These are phyloP conservation scores for Sphenodon punctatus DNA, from an alignment of 2,797 vertebrate species.

Conservation along the genomic window DNA sequence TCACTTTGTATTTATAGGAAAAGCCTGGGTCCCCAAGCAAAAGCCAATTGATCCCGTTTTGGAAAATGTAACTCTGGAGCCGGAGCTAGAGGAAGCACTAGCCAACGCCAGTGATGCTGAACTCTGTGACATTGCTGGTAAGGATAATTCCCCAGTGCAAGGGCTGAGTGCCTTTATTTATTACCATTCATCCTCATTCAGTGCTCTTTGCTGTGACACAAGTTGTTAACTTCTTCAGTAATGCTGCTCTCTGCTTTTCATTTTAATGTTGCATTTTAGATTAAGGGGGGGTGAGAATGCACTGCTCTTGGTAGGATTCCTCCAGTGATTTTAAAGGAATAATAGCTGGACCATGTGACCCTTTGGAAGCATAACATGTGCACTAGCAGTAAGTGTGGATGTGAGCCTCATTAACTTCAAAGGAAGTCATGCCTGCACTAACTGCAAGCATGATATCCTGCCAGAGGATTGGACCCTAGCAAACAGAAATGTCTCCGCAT, in stretches of 20 bases:
- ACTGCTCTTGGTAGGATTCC: background rate
- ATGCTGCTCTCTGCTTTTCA: background rate
- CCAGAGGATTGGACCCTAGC: too few relatives aligned
- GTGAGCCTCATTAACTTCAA: too few relatives aligned
- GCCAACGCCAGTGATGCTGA: constrained; percentile 93
- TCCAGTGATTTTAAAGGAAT: background rate
- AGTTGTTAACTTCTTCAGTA: background rate
- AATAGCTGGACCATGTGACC: too few relatives aligned
- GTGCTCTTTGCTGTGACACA: background rate
- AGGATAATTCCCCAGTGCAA: background rate
- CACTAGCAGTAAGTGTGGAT: too few relatives aligned
- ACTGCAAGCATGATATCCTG: too few relatives aligned
- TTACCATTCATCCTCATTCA: background rate
- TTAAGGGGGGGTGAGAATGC: background rate
- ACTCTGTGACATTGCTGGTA: constrained; percentile 97
- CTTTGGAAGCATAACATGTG: too few relatives aligned
- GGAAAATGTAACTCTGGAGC: constrained; percentile 93
- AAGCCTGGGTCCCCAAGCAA: constrained; percentile 90
- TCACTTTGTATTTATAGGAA: constrained; percentile 79
- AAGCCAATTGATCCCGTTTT: constrained; percentile 89
- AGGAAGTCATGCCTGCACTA: too few relatives aligned
- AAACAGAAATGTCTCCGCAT: too few relatives aligned
- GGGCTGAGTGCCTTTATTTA: background rate
- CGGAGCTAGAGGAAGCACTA: constrained; percentile 94
- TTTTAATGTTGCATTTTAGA: background rate